Evolutionary conservation across 2,888 invertebrate genomes (phyloP).

Genomic region (Leucophenga montana): DNA sequence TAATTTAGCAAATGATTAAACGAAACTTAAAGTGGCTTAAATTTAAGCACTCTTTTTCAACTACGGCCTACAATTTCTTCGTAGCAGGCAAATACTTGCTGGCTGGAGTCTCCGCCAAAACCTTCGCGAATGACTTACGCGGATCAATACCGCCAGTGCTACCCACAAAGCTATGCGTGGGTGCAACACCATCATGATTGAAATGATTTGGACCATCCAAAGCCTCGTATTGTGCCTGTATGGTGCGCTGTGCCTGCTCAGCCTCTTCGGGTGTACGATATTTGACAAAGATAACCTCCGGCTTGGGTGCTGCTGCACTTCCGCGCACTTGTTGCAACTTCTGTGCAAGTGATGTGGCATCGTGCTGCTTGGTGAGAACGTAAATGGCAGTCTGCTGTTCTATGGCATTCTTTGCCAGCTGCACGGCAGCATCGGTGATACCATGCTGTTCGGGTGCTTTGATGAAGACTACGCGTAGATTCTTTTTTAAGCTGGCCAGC

Average conservation of each 20-base stretch:
- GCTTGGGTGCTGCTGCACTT: constrained; percentile 43
- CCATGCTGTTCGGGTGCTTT: constrained; percentile 53
- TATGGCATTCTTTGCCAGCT: constrained; percentile 45
- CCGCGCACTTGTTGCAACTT: constrained; percentile 41
- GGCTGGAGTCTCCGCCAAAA: constrained; percentile 9
- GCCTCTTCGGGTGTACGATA: constrained; percentile 61
- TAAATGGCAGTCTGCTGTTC: constrained; percentile 51
- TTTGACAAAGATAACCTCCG: constrained; percentile 62
- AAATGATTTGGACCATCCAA: constrained; percentile 51
- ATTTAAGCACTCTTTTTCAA: too few species aligned
- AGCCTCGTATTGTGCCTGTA: constrained; percentile 57
- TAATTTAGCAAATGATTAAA: constrained; percentile 14
- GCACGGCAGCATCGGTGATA: constrained; percentile 44
- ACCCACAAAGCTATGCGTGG: constrained; percentile 43
- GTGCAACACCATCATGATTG: constrained; percentile 46
- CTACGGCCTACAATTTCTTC: constrained; percentile 10
- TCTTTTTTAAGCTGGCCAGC: constrained; percentile 43
- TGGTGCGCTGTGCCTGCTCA: constrained; percentile 56
- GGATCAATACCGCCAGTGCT: constrained; percentile 24
- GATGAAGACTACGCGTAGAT: constrained; percentile 55
- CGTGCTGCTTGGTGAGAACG: constrained; percentile 53
- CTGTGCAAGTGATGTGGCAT: constrained; percentile 43
- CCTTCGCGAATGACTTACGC: not conserved
- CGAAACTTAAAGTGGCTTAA: not conserved
- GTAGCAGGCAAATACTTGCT: constrained; percentile 38